phyloP scores from a whole-genome alignment of 1,140 invertebrate genomes.

The Thaumetopoea pityocampa region DNA sequence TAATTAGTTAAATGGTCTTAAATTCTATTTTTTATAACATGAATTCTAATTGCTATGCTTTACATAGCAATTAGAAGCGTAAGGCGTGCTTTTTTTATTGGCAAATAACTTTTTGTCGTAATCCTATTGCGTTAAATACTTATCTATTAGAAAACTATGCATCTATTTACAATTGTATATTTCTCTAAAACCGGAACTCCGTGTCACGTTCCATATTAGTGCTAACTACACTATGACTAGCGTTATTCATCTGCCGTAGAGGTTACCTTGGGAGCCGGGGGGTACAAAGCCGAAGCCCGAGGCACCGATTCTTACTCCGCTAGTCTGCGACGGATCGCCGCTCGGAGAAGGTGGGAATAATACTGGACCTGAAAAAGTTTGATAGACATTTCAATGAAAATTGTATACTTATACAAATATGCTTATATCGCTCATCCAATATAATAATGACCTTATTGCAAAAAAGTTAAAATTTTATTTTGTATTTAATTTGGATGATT shows the following conservation, averaged over 20 bases:
- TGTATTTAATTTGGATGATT: too few relatives aligned
- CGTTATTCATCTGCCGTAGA: conserved; percentile 45
- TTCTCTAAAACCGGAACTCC: background rate
- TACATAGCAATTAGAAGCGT: too few relatives aligned
- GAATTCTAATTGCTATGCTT: too few relatives aligned
- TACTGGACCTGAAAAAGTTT: conserved; percentile 78
- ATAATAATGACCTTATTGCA: too few relatives aligned
- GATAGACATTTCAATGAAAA: background rate
- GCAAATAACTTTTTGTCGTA: too few relatives aligned
- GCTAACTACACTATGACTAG: conserved; percentile 49
- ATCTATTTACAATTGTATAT: background rate
- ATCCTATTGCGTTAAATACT: background rate
- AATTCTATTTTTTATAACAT: too few relatives aligned
- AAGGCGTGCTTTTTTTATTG: too few relatives aligned
- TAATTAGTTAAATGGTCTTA: too few relatives aligned
- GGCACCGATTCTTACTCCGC: conserved; percentile 83
- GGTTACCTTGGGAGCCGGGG: conserved; percentile 78
- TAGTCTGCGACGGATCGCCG: conserved; percentile 78
- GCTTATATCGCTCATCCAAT: too few relatives aligned
- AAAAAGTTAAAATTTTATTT: too few relatives aligned
- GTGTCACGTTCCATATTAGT: conserved; percentile 25
- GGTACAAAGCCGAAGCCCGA: conserved; percentile 86
- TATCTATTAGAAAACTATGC: background rate
- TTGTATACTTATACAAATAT: background rate
- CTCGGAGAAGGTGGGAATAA: conserved; percentile 82